phyloP scores from a whole-genome alignment of 2,797 vertebrate species.

The Siniperca scherzeri region DNA sequence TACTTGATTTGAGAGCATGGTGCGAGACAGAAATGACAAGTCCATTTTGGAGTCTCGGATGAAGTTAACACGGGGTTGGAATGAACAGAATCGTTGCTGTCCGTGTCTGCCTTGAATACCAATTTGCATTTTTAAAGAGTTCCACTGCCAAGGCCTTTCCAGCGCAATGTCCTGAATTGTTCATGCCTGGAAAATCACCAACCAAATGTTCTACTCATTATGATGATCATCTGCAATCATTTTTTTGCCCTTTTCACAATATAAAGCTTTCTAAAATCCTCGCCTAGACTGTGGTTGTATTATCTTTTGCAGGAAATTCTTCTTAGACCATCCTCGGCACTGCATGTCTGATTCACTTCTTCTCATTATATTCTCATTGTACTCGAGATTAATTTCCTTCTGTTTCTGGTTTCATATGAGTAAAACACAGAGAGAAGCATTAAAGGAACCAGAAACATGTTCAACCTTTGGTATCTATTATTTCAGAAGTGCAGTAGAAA shows the following conservation, averaged over 20 bases:
- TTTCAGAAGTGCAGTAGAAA: slow-evolving; percentile 70
- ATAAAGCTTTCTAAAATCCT: slow-evolving; percentile 66
- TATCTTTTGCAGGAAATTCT: slow-evolving; percentile 62
- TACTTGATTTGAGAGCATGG: slow-evolving; percentile 41
- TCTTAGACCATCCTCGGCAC: slow-evolving; percentile 57
- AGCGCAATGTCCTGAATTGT: slow-evolving; percentile 82
- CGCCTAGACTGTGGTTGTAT: slow-evolving; percentile 43
- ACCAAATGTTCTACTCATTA: slow-evolving; percentile 84
- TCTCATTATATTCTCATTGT: slow-evolving; percentile 70
- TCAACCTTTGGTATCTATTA: slow-evolving; percentile 68
- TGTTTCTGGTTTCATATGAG: slow-evolving; percentile 57
- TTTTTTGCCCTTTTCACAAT: slow-evolving; percentile 77
- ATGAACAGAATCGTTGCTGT: slow-evolving; percentile 80
- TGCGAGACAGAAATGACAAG: slow-evolving; percentile 71
- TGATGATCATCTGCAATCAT: slow-evolving; percentile 82
- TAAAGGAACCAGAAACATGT: slow-evolving; percentile 59
- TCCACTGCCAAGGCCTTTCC: slow-evolving; percentile 81
- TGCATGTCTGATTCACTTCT: slow-evolving; percentile 54
- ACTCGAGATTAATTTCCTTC: slow-evolving; percentile 66
- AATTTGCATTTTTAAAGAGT: slow-evolving; percentile 88
- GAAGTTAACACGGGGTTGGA: slow-evolving; percentile 80
- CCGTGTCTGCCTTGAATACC: slow-evolving; percentile 84
- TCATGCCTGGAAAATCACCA: slow-evolving; percentile 87
- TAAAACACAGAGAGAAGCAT: slow-evolving; percentile 53
- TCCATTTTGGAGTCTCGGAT: slow-evolving; percentile 73